Evolutionary conservation across 2,888 invertebrate genomes (phyloP), one percentile per base, ranked within the genome.

Genomic region (Archaeoteleia sp.): DNA sequence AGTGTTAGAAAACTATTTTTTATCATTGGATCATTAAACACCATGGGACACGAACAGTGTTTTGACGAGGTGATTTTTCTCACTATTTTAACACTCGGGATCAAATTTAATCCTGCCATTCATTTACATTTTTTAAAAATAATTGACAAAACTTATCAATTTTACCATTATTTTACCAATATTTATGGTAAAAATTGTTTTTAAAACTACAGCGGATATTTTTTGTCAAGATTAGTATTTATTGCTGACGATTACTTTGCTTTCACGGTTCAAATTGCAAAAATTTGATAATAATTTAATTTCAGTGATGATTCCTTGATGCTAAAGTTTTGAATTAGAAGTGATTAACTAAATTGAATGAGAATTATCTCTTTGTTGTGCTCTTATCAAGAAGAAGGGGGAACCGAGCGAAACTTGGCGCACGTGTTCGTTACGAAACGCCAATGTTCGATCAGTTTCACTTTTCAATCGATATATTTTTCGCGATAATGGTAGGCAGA

Each of bases 351-450:
- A 40, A 20, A 20, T 20, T 25, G 30, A 43, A n/a, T 15, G 27
- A 30, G 42, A 49, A 32, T 57, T 43, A 55, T 60, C 54, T 60
- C 49, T 54, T 60, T 60, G 60, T 66, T 57, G 35, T 54, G 43
- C n/a, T 9, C 12, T 23, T 54, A 42, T 46, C 17, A 27, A 23
- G 23, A 42, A 60, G 54, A 43, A 67, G 66, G 57, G 63, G 30
- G n/a, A 30, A 27, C 7, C n/a, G 37, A 45, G 40, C 51, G 51
- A 30, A 58, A 58, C 57, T 30, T 49, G 12, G 43, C 45, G 61
- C 67, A 67, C 61, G 61, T 67, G 67, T 61, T 42, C 55, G 23
- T 67, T 67, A 51, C 61, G 67, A 67, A 67, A 67, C 13, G 25
- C 15, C 9, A 30, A 23, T 32, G 45, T 35, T 63, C 42, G 48